phyloP scores from a whole-genome alignment of 2,797 vertebrate genomes.

The Hydrocynus forskahlii region DNA sequence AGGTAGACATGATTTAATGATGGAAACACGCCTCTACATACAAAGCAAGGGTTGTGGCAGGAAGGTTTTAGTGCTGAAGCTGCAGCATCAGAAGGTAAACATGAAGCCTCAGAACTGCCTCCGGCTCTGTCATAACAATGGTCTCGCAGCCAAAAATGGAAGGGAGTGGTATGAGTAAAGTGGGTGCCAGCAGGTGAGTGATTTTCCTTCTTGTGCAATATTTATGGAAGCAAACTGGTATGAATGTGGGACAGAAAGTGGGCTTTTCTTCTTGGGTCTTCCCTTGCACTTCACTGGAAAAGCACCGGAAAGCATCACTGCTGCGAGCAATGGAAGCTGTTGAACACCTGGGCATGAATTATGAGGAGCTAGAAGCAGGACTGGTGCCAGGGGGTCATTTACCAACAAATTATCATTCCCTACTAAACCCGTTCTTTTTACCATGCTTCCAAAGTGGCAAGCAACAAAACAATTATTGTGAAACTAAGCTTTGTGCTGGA shows the following conservation, averaged over 20 bases:
- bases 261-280: background rate
- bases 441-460: too few relatives aligned
- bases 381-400: too few relatives aligned
- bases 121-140: conserved; percentile 13
- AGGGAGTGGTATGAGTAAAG: background rate
- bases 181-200: conserved; percentile 11
- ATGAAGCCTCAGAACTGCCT: background rate
- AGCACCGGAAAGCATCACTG: background rate
- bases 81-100: conserved; percentile 33
- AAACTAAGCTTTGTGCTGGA: too few relatives aligned
- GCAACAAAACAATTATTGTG: too few relatives aligned
- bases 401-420: too few relatives aligned
- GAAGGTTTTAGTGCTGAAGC: conserved; percentile 20
- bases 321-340: background rate
- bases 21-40: conserved; percentile 13
- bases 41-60: background rate
- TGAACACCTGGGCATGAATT: too few relatives aligned
- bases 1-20: conserved; percentile 29
- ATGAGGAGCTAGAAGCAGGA: too few relatives aligned
- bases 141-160: background rate
- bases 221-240: conserved; percentile 25
- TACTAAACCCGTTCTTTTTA: too few relatives aligned
- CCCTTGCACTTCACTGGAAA: background rate
- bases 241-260: background rate
- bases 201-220: conserved; percentile 22